These are phyloP conservation scores for Prietella phreatophila DNA, from an alignment of 2,113 vertebrate genomes.

Conservation along the genomic window DNA sequence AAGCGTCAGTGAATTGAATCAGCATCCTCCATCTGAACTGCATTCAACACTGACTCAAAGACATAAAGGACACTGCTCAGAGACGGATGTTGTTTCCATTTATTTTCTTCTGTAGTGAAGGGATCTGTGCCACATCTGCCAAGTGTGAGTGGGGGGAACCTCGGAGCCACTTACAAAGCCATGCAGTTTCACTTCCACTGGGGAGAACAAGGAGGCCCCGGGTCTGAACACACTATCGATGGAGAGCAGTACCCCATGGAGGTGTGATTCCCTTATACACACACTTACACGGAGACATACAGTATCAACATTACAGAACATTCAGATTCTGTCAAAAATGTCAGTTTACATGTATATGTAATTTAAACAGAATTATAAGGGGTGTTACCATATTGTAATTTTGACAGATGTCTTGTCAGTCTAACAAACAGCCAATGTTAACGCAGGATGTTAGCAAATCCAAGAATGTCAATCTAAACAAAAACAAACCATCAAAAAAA, in stretches of 20 bases:
- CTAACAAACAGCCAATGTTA: background rate
- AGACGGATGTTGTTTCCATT: background rate
- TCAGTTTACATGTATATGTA: background rate
- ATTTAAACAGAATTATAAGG: background rate
- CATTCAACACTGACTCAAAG: background rate
- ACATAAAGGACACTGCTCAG: background rate
- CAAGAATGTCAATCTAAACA: too few species aligned
- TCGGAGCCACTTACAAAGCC: conserved; percentile 73
- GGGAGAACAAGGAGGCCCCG: conserved; percentile 60
- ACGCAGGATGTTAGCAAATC: too few species aligned
- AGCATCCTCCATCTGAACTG: background rate
- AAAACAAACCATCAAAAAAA: too few species aligned
- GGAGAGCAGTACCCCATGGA: conserved; percentile 87
- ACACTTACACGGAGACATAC: background rate
- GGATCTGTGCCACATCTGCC: conserved; percentile 56
- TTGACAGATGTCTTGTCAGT: background rate
- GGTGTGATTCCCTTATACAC: conserved; percentile 65
- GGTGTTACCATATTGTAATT: background rate
- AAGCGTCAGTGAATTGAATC: background rate
- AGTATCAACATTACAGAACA: background rate
- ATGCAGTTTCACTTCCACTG: conserved; percentile 89
- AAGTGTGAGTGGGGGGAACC: conserved; percentile 71
- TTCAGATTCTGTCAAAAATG: background rate
- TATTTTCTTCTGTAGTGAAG: conserved; percentile 69
- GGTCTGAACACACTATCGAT: conserved; percentile 86